Evolutionary conservation across 2,113 vertebrate genomes (phyloP), one percentile per base, ranked within the genome.

Genomic region (Grus americana): DNA sequence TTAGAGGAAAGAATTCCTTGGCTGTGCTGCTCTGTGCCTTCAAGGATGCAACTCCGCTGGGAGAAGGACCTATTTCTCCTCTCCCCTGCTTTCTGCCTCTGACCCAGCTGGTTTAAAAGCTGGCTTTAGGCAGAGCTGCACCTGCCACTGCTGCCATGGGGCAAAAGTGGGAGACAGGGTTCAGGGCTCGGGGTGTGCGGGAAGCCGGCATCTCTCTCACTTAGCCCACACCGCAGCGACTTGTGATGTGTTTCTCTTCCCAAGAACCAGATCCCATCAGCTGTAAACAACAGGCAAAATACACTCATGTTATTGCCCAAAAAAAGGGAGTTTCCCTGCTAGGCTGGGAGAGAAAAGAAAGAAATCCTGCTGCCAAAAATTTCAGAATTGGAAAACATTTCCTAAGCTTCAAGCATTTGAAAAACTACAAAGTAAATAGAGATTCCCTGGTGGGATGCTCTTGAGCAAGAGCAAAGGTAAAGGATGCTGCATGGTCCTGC

Each of bases 1-100:
- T 94, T 52, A 91, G 42, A 86, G 88, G 86, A 88, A 96, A 89
- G 66, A 93, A 95, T 94, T 96, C 73, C 83, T 94, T 96, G 96
- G 97, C 95, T 63, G 5, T 1, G 3, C 49, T 75, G 44, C 49
- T 91, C 30, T 72, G 42, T 73, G 78, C 70, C 72, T 93, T 55
- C 55, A 63, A 83, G 79, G 88, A 79, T 72, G 42, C 34, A 82
- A 34, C 7, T 38, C 87, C 0, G 15, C 82, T 61, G 75, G 72
- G 36, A 91, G 61, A 84, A 5, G 17, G 18, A 29, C 32, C 38
- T 44, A 71, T 14, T 80, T 38, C 66, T 92, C 10, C 46, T 81
- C 32, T 62, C 38, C 30, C 12, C 23, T 58, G 46, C 34, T 73
- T 71, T 75, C 49, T 75, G 55, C 46, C 30, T 68, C 72, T n/a